These are phyloP conservation scores for Drosophila pegasa DNA, from an alignment of 2,888 invertebrate species.

Conservation along the genomic window DNA sequence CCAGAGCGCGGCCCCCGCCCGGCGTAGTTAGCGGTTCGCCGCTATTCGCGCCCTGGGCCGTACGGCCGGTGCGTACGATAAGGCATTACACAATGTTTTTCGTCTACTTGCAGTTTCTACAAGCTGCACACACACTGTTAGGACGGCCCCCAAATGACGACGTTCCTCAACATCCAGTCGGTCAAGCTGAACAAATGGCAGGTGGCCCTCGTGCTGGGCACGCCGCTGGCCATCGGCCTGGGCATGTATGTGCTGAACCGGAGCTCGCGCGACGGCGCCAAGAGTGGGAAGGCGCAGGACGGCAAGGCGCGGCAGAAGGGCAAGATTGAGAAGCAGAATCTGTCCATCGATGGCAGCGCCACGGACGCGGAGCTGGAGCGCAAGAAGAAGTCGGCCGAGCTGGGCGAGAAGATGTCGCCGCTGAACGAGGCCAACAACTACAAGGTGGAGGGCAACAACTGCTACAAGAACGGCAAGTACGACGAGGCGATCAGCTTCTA, in stretches of 20 bases:
- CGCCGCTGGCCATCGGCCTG: constrained; percentile 92
- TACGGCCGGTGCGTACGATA: constrained; percentile 50
- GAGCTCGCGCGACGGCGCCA: constrained; percentile 19
- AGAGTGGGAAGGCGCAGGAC: constrained; percentile 18
- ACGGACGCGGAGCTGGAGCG: constrained; percentile 85
- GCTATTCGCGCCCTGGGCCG: constrained; percentile 9
- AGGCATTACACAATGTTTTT: constrained; percentile 67
- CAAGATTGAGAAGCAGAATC: constrained; percentile 84
- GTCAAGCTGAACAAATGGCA: constrained; percentile 90
- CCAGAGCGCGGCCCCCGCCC: constrained; percentile 33
- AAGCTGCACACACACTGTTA: constrained; percentile 31
- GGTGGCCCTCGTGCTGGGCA: constrained; percentile 92
- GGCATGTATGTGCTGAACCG: constrained; percentile 87
- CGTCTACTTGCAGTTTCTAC: constrained; percentile 52
- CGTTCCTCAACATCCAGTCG: constrained; percentile 75
- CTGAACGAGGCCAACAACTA: constrained; percentile 91
- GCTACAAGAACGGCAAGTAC: constrained; percentile 94
- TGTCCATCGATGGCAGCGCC: constrained; percentile 86
- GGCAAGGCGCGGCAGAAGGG: constrained; percentile 38
- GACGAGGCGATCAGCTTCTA: constrained; percentile 96
- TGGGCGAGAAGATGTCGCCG: constrained; percentile 85
- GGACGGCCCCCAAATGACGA: constrained; percentile 55
- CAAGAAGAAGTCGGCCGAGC: constrained; percentile 75
- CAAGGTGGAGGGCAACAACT: constrained; percentile 95
- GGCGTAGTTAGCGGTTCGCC: constrained; percentile 46